phyloP scores from a whole-genome alignment of 2,888 invertebrate genomes.

The Pristionchus fissidentatus region DNA sequence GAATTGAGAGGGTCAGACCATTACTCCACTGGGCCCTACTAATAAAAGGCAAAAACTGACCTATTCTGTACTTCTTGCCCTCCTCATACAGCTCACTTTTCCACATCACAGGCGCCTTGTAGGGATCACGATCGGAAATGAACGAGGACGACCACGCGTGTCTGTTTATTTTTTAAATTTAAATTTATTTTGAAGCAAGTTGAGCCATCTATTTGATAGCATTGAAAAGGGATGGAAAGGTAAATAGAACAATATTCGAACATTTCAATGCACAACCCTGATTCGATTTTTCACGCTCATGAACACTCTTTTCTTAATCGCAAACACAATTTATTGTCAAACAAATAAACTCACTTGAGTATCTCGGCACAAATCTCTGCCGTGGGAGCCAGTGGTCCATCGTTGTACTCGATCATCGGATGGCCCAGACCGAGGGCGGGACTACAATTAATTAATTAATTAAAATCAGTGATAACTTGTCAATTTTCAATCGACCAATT shows the following conservation, averaged over 20 bases:
- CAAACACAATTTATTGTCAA: too few species aligned
- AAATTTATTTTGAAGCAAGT: too few species aligned
- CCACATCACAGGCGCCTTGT: slow-evolving; percentile 67
- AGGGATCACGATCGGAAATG: slow-evolving; percentile 63
- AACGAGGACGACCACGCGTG: slow-evolving; percentile 48
- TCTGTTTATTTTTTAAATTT: too few species aligned
- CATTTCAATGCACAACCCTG: too few species aligned
- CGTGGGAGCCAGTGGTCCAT: slow-evolving; percentile 68
- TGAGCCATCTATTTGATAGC: background rate
- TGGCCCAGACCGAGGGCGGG: slow-evolving; percentile 66
- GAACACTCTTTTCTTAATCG: too few species aligned
- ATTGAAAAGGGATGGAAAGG: slow-evolving; percentile 12
- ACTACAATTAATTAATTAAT: slow-evolving; percentile 62
- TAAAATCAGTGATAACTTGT: slow-evolving; percentile 60
- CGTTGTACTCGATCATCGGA: slow-evolving; percentile 68
- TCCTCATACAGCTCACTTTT: slow-evolving; percentile 57
- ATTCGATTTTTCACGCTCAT: too few species aligned
- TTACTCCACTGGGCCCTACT: background rate
- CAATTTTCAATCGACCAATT: too few species aligned
- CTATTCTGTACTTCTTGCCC: slow-evolving; percentile 56
- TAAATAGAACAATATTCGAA: slow-evolving; percentile 60
- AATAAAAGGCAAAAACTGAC: background rate
- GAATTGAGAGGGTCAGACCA: background rate
- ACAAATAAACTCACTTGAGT: slow-evolving; percentile 36
- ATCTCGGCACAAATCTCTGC: slow-evolving; percentile 62